Evolutionary conservation across 1,140 invertebrate species (phyloP).

Genomic region (Capitella teleta): DNA sequence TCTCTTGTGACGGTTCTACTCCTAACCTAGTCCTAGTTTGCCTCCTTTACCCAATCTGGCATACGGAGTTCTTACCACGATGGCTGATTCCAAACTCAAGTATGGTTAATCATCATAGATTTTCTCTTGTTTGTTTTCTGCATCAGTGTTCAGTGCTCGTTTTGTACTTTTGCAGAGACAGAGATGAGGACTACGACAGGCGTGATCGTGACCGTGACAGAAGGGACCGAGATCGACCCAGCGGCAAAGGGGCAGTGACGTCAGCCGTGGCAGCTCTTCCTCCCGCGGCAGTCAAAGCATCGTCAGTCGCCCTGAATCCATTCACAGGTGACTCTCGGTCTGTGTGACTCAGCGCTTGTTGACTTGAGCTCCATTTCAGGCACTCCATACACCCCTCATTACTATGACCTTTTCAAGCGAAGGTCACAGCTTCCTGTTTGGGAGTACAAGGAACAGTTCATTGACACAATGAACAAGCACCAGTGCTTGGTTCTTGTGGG

Average conservation of each 20-base stretch:
- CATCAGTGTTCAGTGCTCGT: not conserved
- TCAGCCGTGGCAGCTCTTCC: conserved; percentile 14
- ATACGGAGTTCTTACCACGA: too few species aligned
- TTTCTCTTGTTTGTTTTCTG: too few species aligned
- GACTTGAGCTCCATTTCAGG: conserved; percentile 19
- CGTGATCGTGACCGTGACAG: conserved; percentile 17
- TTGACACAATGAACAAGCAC: conserved; percentile 76
- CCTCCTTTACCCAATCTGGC: too few species aligned
- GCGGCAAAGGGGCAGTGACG: not conserved
- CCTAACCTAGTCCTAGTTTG: too few species aligned
- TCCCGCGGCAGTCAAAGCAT: conserved; percentile 29
- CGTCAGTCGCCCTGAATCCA: conserved; percentile 32
- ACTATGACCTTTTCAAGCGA: conserved; percentile 57
- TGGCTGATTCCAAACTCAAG: too few species aligned
- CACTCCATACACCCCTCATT: conserved; percentile 38
- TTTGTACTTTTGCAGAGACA: conserved; percentile 1
- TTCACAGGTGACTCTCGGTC: conserved; percentile 29
- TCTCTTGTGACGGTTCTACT: too few species aligned
- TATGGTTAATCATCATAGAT: too few species aligned
- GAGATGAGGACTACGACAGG: conserved; percentile 15
- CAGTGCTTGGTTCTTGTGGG: conserved; percentile 89
- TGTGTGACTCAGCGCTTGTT: not conserved
- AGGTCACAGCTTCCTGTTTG: conserved; percentile 89
- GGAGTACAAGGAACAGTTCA: conserved; percentile 93
- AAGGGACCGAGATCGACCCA: not conserved